Conservation (phyloP, 2,113 vertebrate genomes). For the Tylochromis polylepis region DNA sequence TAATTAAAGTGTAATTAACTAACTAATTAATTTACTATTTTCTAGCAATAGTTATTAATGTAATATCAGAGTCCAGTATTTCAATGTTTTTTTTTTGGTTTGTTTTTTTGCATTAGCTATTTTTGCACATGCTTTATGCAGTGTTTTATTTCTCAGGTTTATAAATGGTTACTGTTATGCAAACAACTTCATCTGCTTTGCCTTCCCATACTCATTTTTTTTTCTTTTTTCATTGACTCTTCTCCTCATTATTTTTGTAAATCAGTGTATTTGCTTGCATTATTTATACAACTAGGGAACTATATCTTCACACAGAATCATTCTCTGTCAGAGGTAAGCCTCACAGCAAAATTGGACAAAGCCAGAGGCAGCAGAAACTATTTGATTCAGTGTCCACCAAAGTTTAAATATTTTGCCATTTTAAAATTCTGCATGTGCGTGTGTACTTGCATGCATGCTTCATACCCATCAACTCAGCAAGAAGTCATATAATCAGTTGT, state of each 20-base stretch:
- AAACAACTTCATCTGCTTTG: background rate
- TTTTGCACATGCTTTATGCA: background rate
- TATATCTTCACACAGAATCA: background rate
- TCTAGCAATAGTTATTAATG: background rate
- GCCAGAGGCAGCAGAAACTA: background rate
- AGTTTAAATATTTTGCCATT: background rate
- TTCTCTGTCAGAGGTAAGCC: background rate
- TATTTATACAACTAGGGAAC: background rate
- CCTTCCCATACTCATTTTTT: background rate
- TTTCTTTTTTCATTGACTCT: background rate
- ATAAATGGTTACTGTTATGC: background rate
- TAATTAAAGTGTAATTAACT: background rate
- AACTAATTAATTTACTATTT: background rate
- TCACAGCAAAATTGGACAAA: background rate
- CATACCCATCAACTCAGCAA: background rate
- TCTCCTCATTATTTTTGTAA: background rate
- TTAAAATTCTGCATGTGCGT: background rate
- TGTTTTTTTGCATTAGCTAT: background rate
- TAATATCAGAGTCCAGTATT: background rate
- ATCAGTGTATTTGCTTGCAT: background rate
- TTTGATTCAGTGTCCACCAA: background rate
- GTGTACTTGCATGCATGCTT: background rate
- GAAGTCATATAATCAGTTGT: conserved; percentile 40
- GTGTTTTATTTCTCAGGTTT: background rate
- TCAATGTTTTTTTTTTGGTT: background rate